These are phyloP conservation scores for Ennomos quercinarius DNA, from an alignment of 2,888 invertebrate species.

Conservation along the genomic window DNA sequence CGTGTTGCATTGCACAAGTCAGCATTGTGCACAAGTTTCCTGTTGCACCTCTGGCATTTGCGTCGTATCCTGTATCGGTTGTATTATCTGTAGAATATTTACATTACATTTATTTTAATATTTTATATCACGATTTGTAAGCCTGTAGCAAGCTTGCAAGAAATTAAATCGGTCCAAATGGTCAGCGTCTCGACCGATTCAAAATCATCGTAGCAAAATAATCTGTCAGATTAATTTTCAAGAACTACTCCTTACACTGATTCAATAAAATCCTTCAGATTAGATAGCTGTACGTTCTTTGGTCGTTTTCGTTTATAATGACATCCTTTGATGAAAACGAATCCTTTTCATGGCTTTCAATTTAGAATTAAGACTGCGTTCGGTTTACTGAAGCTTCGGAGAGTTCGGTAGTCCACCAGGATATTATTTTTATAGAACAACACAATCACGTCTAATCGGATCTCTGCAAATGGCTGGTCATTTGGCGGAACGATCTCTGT, in stretches of 20 bases:
- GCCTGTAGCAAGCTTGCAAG: slow-evolving; percentile 1
- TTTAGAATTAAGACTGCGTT: slow-evolving; percentile 45
- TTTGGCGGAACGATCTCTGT: slow-evolving; percentile 77
- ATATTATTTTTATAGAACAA: slow-evolving; percentile 82
- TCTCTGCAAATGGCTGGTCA: slow-evolving; percentile 81
- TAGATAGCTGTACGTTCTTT: slow-evolving; percentile 48
- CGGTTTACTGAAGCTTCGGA: slow-evolving; percentile 52
- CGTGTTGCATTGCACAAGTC: slow-evolving; percentile 61
- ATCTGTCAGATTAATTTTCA: slow-evolving; percentile 69
- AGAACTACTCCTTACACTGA: slow-evolving; percentile 62
- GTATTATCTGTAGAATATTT: neutral
- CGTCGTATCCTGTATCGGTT: slow-evolving; percentile 20
- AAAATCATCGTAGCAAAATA: slow-evolving; percentile 67
- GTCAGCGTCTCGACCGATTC: slow-evolving; percentile 33
- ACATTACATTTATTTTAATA: neutral
- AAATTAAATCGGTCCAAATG: slow-evolving; percentile 13
- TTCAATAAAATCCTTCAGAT: slow-evolving; percentile 74
- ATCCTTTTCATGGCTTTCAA: slow-evolving; percentile 70
- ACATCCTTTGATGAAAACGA: slow-evolving; percentile 70
- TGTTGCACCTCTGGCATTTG: slow-evolving; percentile 50
- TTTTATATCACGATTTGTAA: neutral
- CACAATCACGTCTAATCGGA: slow-evolving; percentile 84
- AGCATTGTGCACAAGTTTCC: slow-evolving; percentile 62
- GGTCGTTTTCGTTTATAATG: slow-evolving; percentile 61
- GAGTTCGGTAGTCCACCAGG: slow-evolving; percentile 55